Conservation (phyloP, 2,888 invertebrate species). For the Teleogryllus oceanicus region DNA sequence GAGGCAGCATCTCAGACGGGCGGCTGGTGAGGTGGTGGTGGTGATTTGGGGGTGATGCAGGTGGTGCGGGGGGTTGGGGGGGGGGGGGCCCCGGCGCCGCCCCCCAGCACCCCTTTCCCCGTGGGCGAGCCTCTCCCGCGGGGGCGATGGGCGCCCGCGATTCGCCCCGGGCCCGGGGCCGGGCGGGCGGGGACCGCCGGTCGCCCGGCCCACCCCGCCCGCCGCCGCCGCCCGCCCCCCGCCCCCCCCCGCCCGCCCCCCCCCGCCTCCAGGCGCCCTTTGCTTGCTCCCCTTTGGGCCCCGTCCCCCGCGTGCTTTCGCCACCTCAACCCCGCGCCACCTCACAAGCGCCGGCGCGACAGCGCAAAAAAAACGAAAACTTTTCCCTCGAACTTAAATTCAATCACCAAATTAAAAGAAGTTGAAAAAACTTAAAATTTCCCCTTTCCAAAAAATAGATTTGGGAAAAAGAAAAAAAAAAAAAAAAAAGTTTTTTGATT, state of each 20-base stretch:
- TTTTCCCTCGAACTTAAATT: too few relatives aligned
- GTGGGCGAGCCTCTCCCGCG: slow-evolving; percentile 53
- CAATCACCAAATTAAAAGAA: too few relatives aligned
- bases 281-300: slow-evolving; percentile 46
- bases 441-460: too few relatives aligned
- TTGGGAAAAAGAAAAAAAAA: too few relatives aligned
- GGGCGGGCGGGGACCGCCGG: slow-evolving; percentile 26
- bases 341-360: too few relatives aligned
- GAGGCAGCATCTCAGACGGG: slow-evolving; percentile 48
- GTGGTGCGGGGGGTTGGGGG: slow-evolving; percentile 27
- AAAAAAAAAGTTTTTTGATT: too few relatives aligned
- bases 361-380: too few relatives aligned
- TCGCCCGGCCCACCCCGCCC: slow-evolving; percentile 27
- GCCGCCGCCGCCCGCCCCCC: slow-evolving; percentile 25
- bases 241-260: slow-evolving; percentile 21
- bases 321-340: slow-evolving; percentile 40
- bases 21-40: slow-evolving; percentile 4
- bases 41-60: slow-evolving; percentile 45
- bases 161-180: slow-evolving; percentile 20
- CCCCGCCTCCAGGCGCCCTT: slow-evolving; percentile 39
- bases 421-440: too few relatives aligned
- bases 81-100: neutral
- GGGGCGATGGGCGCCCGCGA: slow-evolving; percentile 51
- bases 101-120: slow-evolving; percentile 48
- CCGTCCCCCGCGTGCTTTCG: slow-evolving; percentile 48